phyloP scores from a whole-genome alignment of 2,113 vertebrate species.

The Ascaphus truei region DNA sequence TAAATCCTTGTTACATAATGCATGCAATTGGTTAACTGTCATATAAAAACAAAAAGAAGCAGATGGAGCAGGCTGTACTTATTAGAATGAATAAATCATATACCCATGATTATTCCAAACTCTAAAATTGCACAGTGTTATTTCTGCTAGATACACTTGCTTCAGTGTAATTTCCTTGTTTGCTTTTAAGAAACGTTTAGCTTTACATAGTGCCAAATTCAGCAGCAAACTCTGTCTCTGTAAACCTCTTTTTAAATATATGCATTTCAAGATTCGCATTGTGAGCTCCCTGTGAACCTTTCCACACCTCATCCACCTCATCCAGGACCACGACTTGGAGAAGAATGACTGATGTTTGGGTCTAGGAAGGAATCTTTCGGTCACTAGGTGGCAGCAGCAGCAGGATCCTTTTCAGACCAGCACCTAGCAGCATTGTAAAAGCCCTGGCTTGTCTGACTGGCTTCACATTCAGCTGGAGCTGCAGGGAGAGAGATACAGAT shows the following conservation, averaged over 20 bases:
- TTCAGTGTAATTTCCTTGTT: not conserved
- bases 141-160: no score
- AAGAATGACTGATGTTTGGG: not conserved
- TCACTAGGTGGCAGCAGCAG: slow-evolving; percentile 74
- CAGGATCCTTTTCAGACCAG: slow-evolving; percentile 60
- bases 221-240: no score
- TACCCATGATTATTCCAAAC: not conserved
- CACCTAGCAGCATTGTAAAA: slow-evolving; percentile 67
- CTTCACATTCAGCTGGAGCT: slow-evolving; percentile 81
- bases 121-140: not conserved
- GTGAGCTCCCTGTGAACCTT: not conserved
- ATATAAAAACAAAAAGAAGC: no score
- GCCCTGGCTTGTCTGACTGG: slow-evolving; percentile 76
- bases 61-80: no score
- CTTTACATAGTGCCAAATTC: no score
- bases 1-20: no score
- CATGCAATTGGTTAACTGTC: no score
- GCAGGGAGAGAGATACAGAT: slow-evolving; percentile 54
- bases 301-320: not conserved
- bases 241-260: no score
- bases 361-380: not conserved
- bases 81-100: no score
- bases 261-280: no score
- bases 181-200: no score
- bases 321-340: no score